Percentiles rank a stretch among this genome's conserved stretches.
These are phyloP conservation scores for Nebria ingens DNA, from an alignment of 1,140 invertebrate genomes.

Conservation along the genomic window DNA sequence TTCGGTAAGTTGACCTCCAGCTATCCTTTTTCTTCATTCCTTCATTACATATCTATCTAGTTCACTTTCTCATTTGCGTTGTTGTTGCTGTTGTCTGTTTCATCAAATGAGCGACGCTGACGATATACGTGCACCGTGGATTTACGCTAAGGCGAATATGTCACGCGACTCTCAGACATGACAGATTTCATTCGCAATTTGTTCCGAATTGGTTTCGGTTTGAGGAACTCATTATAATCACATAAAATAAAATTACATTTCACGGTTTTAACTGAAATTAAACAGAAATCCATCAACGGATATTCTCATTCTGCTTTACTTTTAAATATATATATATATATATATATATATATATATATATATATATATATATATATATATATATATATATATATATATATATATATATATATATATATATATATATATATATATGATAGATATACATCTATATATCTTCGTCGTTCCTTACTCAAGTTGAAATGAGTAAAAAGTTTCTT, in stretches of 20 bases:
- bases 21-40: background rate
- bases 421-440: no score
- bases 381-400: no score
- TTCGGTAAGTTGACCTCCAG: background rate
- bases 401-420: no score
- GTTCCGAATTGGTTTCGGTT: background rate
- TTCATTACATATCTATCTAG: background rate
- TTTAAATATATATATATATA: no score
- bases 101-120: no score
- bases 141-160: background rate
- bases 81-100: background rate
- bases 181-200: conserved; percentile 2
- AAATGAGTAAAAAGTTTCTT: no score
- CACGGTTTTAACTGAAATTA: conserved; percentile 6
- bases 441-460: no score
- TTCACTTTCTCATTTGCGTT: background rate
- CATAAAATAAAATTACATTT: conserved; percentile 10
- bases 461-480: no score
- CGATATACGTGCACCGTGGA: background rate
- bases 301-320: no score
- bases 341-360: no score
- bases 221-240: conserved; percentile 1
- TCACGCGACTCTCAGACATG: background rate
- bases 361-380: no score
- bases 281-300: background rate